Percentiles rank a stretch among this genome's conserved stretches.
Evolutionary conservation across 2,113 vertebrate genomes (phyloP).

Genomic region (Osmerus mordax): DNA sequence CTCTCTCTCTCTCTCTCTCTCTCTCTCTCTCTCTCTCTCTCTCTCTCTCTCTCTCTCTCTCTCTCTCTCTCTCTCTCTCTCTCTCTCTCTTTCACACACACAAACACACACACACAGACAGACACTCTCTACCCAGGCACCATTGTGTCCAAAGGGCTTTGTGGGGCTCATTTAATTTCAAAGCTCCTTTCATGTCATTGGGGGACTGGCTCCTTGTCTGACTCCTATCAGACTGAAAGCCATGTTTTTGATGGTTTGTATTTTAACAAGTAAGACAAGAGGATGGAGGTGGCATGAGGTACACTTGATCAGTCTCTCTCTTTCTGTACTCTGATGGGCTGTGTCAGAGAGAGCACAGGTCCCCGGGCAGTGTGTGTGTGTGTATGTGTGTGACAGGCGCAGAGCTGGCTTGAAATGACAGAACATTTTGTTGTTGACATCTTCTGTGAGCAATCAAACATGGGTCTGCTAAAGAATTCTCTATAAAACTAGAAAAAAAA

Average conservation of each 20-base stretch:
- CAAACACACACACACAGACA: not conserved
- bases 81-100: not conserved
- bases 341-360: constrained; percentile 14
- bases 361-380: too few species aligned
- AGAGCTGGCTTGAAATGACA: not conserved
- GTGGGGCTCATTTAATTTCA: constrained; percentile 30
- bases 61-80: too few species aligned
- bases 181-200: constrained; percentile 3
- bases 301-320: not conserved
- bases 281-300: too few species aligned
- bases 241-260: too few species aligned
- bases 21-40: not conserved
- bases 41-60: not conserved
- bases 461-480: too few species aligned
- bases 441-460: too few species aligned
- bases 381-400: not conserved
- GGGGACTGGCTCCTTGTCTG: not conserved
- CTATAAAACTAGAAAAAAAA: too few species aligned
- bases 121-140: not conserved
- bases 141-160: not conserved
- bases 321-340: constrained; percentile 4
- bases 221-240: not conserved
- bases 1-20: not conserved
- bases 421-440: too few species aligned
- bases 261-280: too few species aligned